Percentiles rank a stretch among this genome's conserved stretches.
Conservation (phyloP, 2,888 invertebrate species). For the Caenorhabditis wallacei region DNA sequence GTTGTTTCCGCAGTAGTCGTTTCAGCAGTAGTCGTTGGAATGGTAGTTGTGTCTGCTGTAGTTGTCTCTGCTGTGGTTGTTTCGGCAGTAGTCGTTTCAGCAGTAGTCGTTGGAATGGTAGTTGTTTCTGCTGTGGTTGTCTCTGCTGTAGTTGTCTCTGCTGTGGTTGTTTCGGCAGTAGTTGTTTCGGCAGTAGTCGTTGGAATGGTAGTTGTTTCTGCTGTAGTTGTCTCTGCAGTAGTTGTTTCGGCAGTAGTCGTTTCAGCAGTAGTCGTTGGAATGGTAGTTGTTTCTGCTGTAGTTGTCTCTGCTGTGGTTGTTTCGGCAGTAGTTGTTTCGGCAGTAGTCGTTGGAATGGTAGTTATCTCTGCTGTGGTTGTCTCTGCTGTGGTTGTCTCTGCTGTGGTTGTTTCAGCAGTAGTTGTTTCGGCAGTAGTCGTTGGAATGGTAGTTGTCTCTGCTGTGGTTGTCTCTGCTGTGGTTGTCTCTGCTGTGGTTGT, state of each 20-base stretch:
- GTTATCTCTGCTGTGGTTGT: constrained; percentile 6
- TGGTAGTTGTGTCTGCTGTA: not conserved
- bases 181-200: constrained; percentile 1
- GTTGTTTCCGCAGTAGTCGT: constrained; percentile 1
- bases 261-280: not conserved
- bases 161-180: not conserved
- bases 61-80: not conserved
- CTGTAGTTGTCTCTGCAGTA: not conserved
- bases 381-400: not conserved
- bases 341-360: not conserved
- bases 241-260: constrained; percentile 1
- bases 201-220: not conserved
- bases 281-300: not conserved
- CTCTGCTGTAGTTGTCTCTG: not conserved
- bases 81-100: not conserved
- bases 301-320: not conserved
- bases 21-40: not conserved
- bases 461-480: too few species aligned
- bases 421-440: too few species aligned
- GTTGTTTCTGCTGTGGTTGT: not conserved
- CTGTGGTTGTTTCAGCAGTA: not conserved
- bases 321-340: not conserved
- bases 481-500: too few species aligned
- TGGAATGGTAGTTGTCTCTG: not conserved
- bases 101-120: not conserved